Evolutionary conservation across 2,888 invertebrate species (phyloP).

Genomic region (Apodemia mormo): DNA sequence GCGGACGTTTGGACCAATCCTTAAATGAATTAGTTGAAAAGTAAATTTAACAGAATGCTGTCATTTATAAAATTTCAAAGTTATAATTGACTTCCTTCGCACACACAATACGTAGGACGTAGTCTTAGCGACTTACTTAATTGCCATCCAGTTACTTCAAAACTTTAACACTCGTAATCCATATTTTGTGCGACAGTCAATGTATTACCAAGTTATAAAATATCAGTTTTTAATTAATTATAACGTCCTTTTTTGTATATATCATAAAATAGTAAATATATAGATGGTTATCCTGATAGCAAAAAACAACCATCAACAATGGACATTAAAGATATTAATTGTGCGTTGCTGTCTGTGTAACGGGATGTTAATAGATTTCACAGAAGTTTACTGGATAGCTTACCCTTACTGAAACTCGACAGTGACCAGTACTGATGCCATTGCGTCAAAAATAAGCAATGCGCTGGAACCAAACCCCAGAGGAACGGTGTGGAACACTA

Average conservation of each 20-base stretch:
- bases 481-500: no score
- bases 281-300: not conserved
- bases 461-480: not conserved
- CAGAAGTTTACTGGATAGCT: not conserved
- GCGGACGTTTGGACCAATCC: not conserved
- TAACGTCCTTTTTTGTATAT: no score
- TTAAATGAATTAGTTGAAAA: slow-evolving; percentile 1
- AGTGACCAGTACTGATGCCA: not conserved
- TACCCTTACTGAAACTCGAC: not conserved
- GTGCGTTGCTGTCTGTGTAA: not conserved
- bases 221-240: no score
- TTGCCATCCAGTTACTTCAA: not conserved
- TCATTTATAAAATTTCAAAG: slow-evolving; percentile 9
- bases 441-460: not conserved
- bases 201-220: not conserved
- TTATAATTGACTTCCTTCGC: not conserved
- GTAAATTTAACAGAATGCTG: not conserved
- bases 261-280: not conserved
- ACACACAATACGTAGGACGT: not conserved
- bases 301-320: not conserved
- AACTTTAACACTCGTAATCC: not conserved
- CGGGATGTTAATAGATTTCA: no score
- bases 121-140: not conserved
- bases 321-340: not conserved
- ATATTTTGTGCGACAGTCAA: not conserved